Percentiles rank a stretch among this genome's conserved stretches.
Conservation (phyloP, 1,140 invertebrate genomes). For the Araneus ventricosus region DNA sequence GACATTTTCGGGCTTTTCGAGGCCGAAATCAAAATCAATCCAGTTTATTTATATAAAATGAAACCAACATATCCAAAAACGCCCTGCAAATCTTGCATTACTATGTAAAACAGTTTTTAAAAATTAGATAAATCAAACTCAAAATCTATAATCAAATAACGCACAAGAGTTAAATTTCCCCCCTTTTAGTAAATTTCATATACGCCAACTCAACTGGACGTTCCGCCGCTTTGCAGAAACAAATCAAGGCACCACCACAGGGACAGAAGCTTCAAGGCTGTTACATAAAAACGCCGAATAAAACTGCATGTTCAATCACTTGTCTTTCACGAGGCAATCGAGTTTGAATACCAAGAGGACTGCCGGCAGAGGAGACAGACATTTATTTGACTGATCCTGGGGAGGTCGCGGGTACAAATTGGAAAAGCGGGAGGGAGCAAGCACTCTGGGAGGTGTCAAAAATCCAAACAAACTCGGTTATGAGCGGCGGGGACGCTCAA, state of each 20-base stretch:
- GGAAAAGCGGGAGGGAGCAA: not conserved
- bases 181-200: too few relatives aligned
- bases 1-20: too few relatives aligned
- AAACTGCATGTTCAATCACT: conserved; percentile 8
- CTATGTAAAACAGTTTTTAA: too few relatives aligned
- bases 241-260: not conserved
- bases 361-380: not conserved
- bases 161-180: too few relatives aligned
- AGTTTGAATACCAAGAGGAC: conserved; percentile 44
- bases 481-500: conserved; percentile 60
- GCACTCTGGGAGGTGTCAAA: conserved; percentile 57
- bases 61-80: too few relatives aligned
- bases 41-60: too few relatives aligned
- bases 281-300: not conserved
- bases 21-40: too few relatives aligned
- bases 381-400: conserved; percentile 53
- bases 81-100: too few relatives aligned
- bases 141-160: too few relatives aligned
- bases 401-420: conserved; percentile 40
- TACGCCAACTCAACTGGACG: too few relatives aligned
- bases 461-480: conserved; percentile 71
- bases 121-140: too few relatives aligned
- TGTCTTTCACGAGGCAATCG: conserved; percentile 21
- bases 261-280: not conserved
- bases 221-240: not conserved